Conservation (phyloP, 2,797 vertebrate genomes). For the Microhierax caerulescens region DNA sequence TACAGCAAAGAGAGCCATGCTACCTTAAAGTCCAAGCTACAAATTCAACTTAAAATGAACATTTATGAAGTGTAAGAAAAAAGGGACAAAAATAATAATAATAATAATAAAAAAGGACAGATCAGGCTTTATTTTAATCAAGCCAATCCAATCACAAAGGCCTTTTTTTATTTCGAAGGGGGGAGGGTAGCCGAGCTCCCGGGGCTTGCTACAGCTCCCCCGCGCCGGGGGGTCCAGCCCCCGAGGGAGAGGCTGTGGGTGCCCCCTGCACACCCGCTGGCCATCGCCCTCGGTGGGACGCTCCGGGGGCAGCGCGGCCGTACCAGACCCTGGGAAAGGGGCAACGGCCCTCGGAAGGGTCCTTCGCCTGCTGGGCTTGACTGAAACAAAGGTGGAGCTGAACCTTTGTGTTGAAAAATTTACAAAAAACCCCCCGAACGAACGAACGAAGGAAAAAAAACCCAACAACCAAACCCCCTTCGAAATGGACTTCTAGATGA, state of each 20-base stretch:
- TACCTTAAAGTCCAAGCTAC: constrained; percentile 99
- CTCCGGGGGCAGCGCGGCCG: background rate
- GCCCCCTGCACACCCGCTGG: background rate
- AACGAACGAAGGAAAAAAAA: background rate
- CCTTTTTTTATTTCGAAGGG: background rate
- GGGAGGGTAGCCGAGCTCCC: background rate
- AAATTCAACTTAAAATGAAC: constrained; percentile 82
- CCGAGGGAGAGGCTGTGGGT: background rate
- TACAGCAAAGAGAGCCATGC: constrained; percentile 92
- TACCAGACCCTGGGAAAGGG: background rate
- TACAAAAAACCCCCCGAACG: constrained; percentile 33
- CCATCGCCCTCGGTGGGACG: background rate
- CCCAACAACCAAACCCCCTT: background rate
- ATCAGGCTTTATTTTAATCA: constrained; percentile 77
- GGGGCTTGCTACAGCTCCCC: background rate
- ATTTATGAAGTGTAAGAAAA: constrained; percentile 60
- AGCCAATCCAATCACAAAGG: constrained; percentile 31
- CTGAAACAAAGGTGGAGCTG: constrained; percentile 78
- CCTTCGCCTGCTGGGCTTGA: constrained; percentile 38
- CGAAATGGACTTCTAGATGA: constrained; percentile 76
- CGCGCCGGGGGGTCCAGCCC: rapidly evolving
- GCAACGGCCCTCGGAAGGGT: rapidly evolving
- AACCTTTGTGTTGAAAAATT: constrained; percentile 68
- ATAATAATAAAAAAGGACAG: constrained; percentile 63
- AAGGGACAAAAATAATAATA: background rate